These are phyloP conservation scores for Apantesis nais DNA, from an alignment of 2,888 invertebrate genomes.

Conservation along the genomic window DNA sequence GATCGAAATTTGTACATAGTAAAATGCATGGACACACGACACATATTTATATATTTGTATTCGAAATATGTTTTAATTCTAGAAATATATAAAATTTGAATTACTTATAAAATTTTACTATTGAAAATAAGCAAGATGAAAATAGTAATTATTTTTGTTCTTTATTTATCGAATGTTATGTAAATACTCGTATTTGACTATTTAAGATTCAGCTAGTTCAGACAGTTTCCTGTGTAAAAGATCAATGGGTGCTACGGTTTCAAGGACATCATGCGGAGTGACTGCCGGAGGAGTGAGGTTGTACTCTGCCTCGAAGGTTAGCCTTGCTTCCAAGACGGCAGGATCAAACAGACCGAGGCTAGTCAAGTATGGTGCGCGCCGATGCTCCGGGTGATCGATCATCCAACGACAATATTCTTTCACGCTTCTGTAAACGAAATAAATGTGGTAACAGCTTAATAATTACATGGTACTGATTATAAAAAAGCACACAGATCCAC, in stretches of 20 bases:
- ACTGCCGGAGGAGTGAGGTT: conserved; percentile 39
- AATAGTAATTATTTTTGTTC: not conserved
- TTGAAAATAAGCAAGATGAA: not conserved
- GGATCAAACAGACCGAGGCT: conserved; percentile 83
- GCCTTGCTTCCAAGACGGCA: conserved; percentile 68
- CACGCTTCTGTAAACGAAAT: conserved; percentile 76
- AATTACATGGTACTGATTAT: no score
- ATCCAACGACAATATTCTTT: conserved; percentile 86
- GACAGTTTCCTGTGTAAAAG: conserved; percentile 69
- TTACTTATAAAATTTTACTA: no score
- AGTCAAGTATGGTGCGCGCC: conserved; percentile 82
- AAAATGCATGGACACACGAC: no score
- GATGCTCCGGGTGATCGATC: conserved; percentile 82
- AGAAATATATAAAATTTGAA: no score
- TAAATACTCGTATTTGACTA: not conserved
- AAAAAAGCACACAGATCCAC: no score
- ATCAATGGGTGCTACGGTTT: conserved; percentile 64
- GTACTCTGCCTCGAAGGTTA: conserved; percentile 64
- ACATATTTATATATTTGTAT: no score
- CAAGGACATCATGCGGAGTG: conserved; percentile 52
- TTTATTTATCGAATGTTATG: not conserved
- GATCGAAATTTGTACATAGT: no score
- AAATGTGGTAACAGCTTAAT: not conserved
- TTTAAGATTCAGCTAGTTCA: conserved; percentile 59
- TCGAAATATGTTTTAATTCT: no score